Base-by-base conservation (phyloP, 2,113 vertebrate genomes). In the Hirundichthys speculiger region DNA sequence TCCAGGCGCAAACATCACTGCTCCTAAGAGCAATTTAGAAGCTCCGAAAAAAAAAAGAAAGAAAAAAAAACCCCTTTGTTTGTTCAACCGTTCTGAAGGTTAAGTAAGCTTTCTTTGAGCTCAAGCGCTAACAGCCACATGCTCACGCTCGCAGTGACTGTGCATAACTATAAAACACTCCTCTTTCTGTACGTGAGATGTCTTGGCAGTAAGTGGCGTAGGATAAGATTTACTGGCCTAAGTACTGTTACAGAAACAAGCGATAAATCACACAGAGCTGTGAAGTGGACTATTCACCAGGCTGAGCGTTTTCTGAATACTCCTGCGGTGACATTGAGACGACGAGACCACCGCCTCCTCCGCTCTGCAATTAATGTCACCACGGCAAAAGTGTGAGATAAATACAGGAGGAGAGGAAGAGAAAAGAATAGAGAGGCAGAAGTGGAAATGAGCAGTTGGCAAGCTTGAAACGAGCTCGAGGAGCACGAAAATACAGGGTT, bases 301-400 rank as follows among this genome's bases (percentile, higher is more conserved):
- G 69, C 67, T 20, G 18, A 13, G 52, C 45, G 4, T 79, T 75
- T 75, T 77, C 77, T 72, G 77, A 84, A 84, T 60, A 62, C 39
- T 62, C 61, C 72, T 1, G 45, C 61, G 30, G 67, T 80, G 71
- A 74, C 71, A 45, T 58, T 57, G 46, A 58, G 77, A 64, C 75
- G 64, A 55, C 53, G 68, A 82, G 60, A 46, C 67, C 53, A 58
- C 74, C 71, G 45, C 49, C 39, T 57, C 62, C 59, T 42, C 48
- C 70, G 78, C 70, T 39, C 72, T 53, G 79, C 82, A 89, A 87
- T 88, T 86, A 90, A 69, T 78, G 86, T 79, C 76, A 73, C 25
- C 41, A 25, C 30, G 13, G 64, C 69, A 67, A 34, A 60, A 50
- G 55, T 43, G 62, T 15, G 59, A 50, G 39, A 52, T 45, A 61